A percentile compares a stretch with the other conserved stretches of the same genome.
phyloP scores from a whole-genome alignment of 2,888 invertebrate genomes.

The Aleiodes leptofemur region DNA sequence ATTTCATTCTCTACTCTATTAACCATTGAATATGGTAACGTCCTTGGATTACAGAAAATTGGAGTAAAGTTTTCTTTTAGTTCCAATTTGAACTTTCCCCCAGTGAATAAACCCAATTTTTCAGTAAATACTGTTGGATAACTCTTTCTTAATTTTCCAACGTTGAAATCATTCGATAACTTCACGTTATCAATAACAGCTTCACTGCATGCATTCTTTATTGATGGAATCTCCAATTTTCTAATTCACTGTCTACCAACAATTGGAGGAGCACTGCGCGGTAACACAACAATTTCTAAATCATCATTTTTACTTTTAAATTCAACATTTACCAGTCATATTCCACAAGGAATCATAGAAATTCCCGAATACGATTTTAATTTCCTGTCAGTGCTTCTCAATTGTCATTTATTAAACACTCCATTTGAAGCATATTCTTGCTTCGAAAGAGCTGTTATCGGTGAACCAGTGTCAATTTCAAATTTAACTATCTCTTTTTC shows the following conservation, averaged over 20 bases:
- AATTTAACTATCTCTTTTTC: constrained; percentile 2
- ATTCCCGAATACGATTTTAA: neutral
- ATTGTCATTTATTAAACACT: neutral
- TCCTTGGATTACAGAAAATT: constrained; percentile 44
- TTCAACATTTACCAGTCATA: neutral
- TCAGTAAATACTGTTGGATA: constrained; percentile 42
- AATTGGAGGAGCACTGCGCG: neutral
- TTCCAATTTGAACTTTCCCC: constrained; percentile 47
- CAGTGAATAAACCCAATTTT: constrained; percentile 28
- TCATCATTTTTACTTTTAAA: neutral
- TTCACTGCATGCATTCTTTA: neutral
- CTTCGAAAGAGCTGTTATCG: neutral
- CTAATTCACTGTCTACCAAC: neutral
- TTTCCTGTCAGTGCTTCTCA: neutral
- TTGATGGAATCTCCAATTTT: neutral
- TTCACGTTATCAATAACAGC: neutral
- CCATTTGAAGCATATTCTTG: neutral
- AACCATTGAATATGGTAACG: constrained; percentile 53
- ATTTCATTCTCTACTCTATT: constrained; percentile 52
- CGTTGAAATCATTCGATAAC: neutral
- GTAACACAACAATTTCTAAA: neutral
- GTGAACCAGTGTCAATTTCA: constrained; percentile 11
- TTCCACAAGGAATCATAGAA: neutral
- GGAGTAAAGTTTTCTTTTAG: constrained; percentile 51
- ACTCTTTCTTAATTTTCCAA: constrained; percentile 26